Base-by-base conservation (phyloP, 2,888 invertebrate species). In the Nemurella pictetii region DNA sequence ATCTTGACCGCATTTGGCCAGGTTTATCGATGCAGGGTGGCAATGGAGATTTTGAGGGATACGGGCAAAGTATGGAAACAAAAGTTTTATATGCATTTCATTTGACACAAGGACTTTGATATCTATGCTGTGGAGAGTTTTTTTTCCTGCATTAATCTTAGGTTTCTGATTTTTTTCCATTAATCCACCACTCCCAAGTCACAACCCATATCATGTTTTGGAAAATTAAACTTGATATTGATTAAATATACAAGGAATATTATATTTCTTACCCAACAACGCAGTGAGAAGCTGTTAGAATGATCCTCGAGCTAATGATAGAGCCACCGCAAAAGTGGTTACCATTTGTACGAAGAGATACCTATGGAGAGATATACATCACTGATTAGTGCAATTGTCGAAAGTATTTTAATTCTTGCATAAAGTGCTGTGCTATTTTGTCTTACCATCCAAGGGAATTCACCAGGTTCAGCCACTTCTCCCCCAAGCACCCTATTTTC, bases 291-390 rank as follows among this genome's bases (percentile, higher is more conserved):
- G 85, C 85, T 9, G 85, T 85, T 12, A 85, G 55, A 29, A 85
- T 78, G n/a, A 78, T 72, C n/a, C 28, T 36, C 26, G 83, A 35
- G 29, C 29, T 80, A n/a, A 85, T 82, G 28, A 85, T 83, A 3
- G 85, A 85, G 7, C 85, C 85, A n/a, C 85, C 85, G 55, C 85
- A 85, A 55, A 83, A 83, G 32, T 85, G 85, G 3, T 72, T 75
- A 29, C 83, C 83, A n/a, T 20, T 28, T n/a, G 26, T 26, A 27
- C 82, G 82, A 27, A 82, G 55, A 72, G 84, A 84, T 1, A 84
- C 84, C 84, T 84, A 28, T n/a, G 35, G 7, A 27, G n/a, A 29
- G 30, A 80, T 80, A 27, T 27, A 29, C 7, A n/a, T 30, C 30
- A n/a, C n/a, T n/a, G n/a, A 29, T 30, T 30, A 30, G 25, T 80